Percentiles rank a stretch among this genome's conserved stretches.
phyloP scores from a whole-genome alignment of 2,888 invertebrate species.

The Bimastos eiseni region DNA sequence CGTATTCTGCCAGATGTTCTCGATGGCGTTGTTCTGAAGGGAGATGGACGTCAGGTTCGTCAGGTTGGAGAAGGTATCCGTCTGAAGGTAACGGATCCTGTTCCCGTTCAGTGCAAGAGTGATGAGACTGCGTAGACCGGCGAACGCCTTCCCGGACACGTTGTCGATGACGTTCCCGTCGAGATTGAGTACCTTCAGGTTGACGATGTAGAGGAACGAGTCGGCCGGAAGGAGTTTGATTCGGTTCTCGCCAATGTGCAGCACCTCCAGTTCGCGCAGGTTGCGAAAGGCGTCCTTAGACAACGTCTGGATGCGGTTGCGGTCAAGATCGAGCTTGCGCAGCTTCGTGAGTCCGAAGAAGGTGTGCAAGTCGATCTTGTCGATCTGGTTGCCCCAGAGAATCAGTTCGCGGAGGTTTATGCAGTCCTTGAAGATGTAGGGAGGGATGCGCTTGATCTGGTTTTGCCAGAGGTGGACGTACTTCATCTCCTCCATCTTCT shows the following conservation, averaged over 20 bases:
- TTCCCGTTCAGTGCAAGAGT: slow-evolving; percentile 42
- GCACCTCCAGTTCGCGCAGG: slow-evolving; percentile 38
- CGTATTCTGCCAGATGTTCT: slow-evolving; percentile 33
- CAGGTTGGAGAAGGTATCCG: slow-evolving; percentile 37
- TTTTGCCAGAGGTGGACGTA: slow-evolving; percentile 43
- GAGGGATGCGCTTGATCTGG: slow-evolving; percentile 36
- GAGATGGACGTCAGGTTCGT: slow-evolving; percentile 36
- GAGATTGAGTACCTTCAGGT: slow-evolving; percentile 44
- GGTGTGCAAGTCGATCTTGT: slow-evolving; percentile 35
- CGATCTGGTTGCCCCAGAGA: slow-evolving; percentile 44
- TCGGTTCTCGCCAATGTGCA: slow-evolving; percentile 43
- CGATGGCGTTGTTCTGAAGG: slow-evolving; percentile 42
- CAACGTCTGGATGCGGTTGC: slow-evolving; percentile 37
- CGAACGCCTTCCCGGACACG: slow-evolving; percentile 37
- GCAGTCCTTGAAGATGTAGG: slow-evolving; percentile 34
- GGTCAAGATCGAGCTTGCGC: slow-evolving; percentile 42
- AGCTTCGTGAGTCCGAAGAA: slow-evolving; percentile 41
- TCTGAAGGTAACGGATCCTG: slow-evolving; percentile 35
- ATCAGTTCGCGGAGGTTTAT: slow-evolving; percentile 37
- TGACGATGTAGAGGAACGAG: slow-evolving; percentile 37
- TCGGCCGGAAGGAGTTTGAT: slow-evolving; percentile 36
- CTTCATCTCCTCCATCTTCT: slow-evolving; percentile 35
- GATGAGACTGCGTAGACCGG: slow-evolving; percentile 38
- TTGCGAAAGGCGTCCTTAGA: slow-evolving; percentile 36
- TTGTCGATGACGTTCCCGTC: slow-evolving; percentile 40